phyloP scores from a whole-genome alignment of 37 sponge, comb jelly and placozoan genomes.

The Beroe ovata region DNA sequence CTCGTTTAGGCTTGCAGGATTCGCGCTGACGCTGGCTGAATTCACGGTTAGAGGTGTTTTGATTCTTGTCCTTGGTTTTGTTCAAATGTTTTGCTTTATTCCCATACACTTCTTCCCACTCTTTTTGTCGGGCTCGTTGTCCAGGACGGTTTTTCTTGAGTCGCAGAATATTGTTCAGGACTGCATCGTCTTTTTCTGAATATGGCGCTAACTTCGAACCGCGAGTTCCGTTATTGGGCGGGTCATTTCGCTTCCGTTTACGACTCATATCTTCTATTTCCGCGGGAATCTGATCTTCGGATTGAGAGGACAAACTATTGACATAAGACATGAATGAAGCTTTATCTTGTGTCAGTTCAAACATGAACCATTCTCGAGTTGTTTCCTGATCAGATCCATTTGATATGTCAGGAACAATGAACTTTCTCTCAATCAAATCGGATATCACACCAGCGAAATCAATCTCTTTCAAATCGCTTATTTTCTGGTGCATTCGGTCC shows the following conservation, averaged over 20 bases:
- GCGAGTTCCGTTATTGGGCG: background rate
- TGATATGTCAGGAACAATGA: background rate
- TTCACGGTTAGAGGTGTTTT: background rate
- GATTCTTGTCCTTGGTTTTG: background rate
- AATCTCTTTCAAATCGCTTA: constrained; percentile 11
- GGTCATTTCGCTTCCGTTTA: background rate
- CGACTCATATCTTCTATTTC: background rate
- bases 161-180: constrained; percentile 15
- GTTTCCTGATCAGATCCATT: background rate
- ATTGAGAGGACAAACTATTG: background rate
- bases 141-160: constrained; percentile 45
- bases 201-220: background rate
- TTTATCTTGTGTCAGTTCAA: constrained; percentile 25
- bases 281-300: background rate
- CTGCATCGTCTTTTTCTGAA: constrained; percentile 22
- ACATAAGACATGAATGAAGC: constrained; percentile 45
- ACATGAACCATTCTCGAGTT: constrained; percentile 28
- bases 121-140: constrained; percentile 33
- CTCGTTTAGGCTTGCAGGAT: background rate
- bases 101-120: constrained; percentile 55
- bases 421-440: background rate
- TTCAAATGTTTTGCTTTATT: constrained; percentile 20
- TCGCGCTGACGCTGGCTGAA: background rate
- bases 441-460: constrained; percentile 5
- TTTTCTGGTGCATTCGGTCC: background rate